Conservation (phyloP, 2,113 vertebrate species). For the Antechinus flavipes region DNA sequence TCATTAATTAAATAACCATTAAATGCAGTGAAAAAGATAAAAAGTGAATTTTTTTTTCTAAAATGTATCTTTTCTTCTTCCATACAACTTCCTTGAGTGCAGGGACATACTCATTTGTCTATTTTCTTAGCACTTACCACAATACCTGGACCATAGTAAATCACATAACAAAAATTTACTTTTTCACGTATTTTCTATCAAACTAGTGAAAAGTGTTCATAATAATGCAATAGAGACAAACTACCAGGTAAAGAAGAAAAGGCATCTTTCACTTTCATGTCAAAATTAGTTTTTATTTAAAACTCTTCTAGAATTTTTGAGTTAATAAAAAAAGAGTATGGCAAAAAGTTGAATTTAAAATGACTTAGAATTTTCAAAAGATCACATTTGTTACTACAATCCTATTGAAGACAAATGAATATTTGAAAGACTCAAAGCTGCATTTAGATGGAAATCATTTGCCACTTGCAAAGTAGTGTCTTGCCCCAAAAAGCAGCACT, state of each 20-base stretch:
- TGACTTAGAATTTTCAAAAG: background rate
- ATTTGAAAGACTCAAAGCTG: constrained; percentile 19
- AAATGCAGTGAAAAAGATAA: background rate
- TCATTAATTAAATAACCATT: background rate
- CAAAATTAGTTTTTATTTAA: background rate
- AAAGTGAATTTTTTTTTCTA: background rate
- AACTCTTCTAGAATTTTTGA: background rate
- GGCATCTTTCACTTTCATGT: background rate
- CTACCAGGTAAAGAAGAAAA: background rate
- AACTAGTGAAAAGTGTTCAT: background rate
- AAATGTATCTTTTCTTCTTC: background rate
- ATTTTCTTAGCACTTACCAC: background rate
- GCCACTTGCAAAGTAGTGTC: constrained; percentile 40
- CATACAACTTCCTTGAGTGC: background rate
- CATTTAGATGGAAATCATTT: constrained; percentile 31
- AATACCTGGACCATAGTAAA: background rate
- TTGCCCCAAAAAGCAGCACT: constrained; percentile 27
- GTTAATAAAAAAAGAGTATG: background rate
- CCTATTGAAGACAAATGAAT: background rate
- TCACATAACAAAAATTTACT: background rate
- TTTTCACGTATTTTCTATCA: background rate
- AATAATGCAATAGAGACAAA: background rate
- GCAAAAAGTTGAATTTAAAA: background rate
- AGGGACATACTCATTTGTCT: background rate
- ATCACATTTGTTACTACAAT: background rate